A percentile compares a stretch with the other conserved stretches of the same genome.
Evolutionary conservation across 2,888 invertebrate species (phyloP).

Genomic region (Digitonthophagus gazella): DNA sequence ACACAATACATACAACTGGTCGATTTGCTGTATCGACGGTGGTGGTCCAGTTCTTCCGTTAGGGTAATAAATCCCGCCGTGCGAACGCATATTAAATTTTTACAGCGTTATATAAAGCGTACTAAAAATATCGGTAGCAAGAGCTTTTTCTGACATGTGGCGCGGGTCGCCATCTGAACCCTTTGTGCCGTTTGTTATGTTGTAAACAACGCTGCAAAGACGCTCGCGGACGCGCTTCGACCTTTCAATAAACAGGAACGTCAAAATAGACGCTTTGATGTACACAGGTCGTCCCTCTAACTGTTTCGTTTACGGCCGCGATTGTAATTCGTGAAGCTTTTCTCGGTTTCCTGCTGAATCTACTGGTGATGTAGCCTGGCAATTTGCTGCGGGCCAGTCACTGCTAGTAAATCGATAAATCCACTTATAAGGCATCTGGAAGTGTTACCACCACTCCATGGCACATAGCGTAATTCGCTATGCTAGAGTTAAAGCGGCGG

Average conservation of each 20-base stretch:
- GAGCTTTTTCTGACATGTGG: slow-evolving; percentile 10
- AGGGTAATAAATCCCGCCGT: slow-evolving; percentile 9
- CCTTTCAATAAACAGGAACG: not conserved
- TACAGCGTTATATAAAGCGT: slow-evolving; percentile 24
- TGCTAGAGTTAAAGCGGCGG: not conserved
- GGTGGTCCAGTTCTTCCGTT: not conserved
- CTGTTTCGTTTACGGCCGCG: not conserved
- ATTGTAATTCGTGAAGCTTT: not conserved
- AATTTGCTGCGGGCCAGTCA: too few species aligned
- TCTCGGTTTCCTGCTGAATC: not conserved
- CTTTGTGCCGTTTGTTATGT: not conserved
- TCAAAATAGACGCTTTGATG: not conserved
- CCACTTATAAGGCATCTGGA: not conserved
- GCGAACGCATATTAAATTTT: slow-evolving; percentile 25
- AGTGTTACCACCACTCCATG: not conserved
- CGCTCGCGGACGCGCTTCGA: not conserved
- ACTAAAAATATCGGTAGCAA: slow-evolving; percentile 22
- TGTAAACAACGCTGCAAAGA: not conserved
- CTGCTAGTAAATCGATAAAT: not conserved
- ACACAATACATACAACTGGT: not conserved
- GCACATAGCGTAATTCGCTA: not conserved
- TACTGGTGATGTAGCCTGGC: too few species aligned
- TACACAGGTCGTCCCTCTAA: not conserved
- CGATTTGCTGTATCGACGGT: not conserved
- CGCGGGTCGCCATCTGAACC: not conserved